Base-by-base conservation (phyloP, 2,888 invertebrate genomes). In the Scrobipalpa atriplicella region DNA sequence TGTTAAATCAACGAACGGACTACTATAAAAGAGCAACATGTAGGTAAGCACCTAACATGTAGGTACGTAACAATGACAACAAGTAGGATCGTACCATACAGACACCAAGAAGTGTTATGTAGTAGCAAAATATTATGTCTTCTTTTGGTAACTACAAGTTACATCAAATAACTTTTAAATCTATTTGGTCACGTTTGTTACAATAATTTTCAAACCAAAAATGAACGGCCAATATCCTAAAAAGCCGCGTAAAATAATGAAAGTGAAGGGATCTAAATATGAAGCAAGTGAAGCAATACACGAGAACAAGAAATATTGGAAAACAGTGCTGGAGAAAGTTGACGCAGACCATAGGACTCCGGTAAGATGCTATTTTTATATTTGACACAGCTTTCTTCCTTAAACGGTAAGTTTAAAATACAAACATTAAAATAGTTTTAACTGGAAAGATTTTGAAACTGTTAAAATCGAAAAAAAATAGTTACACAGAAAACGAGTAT, bases 301-400 rank as follows among this genome's bases (percentile, higher is more conserved):
- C 5, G 71, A 68, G 2, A 89, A 88, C 67, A 91, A 81, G 72
- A 80, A 78, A 68, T 90, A 91, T 74, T 92, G 92, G 92, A 76
- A 76, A 16, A 74, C 72, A 65, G 75, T 87, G n/a, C 85, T 91
- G 63, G 65, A 78, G 38, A 71, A 82, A 67, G 71, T 89, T 18
- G 81, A 87, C 68, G 70, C 72, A 11, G 58, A 67, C 10, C 41
- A 70, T 41, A 68, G 73, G 11, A 73, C 76, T 47, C 73, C 70
- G 67, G 89, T 88, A 72, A 80, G 85, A 76, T 63, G 8, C 2
- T 10, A 1, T 29, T 29, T 29, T 29, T 29, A n/a, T n/a, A n/a
- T n/a, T n/a, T n/a, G n/a, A n/a, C 29, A 29, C 5, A 29, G 29
- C 29, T 29, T 29, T 29, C 5, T 29, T 29, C 29, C 29, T 29